phyloP scores from a whole-genome alignment of 2,113 vertebrate species.

The Dolichallabes microphthalmus region DNA sequence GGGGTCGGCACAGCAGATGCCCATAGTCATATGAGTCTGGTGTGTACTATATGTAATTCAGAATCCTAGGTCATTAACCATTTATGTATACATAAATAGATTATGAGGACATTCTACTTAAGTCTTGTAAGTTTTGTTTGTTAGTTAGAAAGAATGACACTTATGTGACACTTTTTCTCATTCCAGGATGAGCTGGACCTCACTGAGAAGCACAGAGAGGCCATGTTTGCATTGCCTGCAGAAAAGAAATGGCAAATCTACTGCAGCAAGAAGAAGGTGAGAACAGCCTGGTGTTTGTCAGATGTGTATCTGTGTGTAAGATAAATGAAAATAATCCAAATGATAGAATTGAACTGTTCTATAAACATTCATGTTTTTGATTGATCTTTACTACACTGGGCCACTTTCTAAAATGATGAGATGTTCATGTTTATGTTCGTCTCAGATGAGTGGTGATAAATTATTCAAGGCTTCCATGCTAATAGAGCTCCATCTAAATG shows the following conservation, averaged over 20 bases:
- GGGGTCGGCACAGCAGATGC: too few species aligned
- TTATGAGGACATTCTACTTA: neutral
- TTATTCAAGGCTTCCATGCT: neutral
- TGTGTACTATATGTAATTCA: neutral
- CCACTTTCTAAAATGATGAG: neutral
- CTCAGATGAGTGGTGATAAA: neutral
- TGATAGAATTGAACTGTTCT: neutral
- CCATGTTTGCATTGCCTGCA: slow-evolving; percentile 95
- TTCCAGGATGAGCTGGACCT: slow-evolving; percentile 94
- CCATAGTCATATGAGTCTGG: neutral
- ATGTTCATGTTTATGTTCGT: slow-evolving; percentile 13
- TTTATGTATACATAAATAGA: neutral
- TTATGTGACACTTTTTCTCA: slow-evolving; percentile 9
- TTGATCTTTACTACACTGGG: neutral
- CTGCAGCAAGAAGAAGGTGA: slow-evolving; percentile 98
- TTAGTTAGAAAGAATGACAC: too few species aligned
- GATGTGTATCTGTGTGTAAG: neutral
- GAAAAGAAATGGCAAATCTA: slow-evolving; percentile 85
- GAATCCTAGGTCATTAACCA: neutral
- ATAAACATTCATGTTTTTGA: neutral
- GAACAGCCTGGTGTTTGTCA: slow-evolving; percentile 27
- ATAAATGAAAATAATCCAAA: slow-evolving; percentile 12
- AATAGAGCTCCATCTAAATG: neutral
- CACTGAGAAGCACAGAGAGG: slow-evolving; percentile 95
- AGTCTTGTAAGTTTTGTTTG: neutral